Evolutionary conservation across 2,113 vertebrate genomes (phyloP).

Genomic region (Brienomyrus longianalis): DNA sequence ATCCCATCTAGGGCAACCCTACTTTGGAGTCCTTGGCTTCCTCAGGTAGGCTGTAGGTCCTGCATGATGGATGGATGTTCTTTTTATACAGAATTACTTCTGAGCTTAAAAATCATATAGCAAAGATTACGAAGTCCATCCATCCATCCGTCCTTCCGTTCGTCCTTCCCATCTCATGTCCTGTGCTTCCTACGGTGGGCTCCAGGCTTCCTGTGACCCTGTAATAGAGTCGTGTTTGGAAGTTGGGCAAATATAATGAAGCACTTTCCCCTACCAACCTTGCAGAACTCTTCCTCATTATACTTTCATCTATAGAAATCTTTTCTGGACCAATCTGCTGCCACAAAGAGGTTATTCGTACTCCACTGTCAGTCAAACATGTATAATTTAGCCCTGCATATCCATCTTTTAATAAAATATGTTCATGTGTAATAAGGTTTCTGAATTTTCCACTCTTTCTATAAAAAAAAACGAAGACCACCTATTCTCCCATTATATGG

Average conservation of each 20-base stretch:
- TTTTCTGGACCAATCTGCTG: neutral
- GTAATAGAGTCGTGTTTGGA: neutral
- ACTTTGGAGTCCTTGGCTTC: neutral
- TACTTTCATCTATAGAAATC: neutral
- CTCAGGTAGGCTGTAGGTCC: neutral
- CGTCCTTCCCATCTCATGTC: neutral
- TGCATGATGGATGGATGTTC: neutral
- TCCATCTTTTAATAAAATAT: neutral
- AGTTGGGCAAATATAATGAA: neutral
- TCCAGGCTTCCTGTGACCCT: neutral
- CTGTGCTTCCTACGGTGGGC: neutral
- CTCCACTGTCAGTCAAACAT: neutral
- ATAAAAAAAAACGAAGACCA: neutral
- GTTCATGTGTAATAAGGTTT: conserved; percentile 4
- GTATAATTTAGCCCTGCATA: neutral
- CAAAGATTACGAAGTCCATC: neutral
- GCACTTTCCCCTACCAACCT: neutral
- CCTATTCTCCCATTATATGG: neutral
- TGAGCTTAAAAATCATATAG: neutral
- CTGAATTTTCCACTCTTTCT: neutral
- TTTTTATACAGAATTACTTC: neutral
- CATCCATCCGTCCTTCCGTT: neutral
- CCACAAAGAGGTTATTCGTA: neutral
- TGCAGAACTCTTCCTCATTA: neutral
- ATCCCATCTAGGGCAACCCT: neutral